These are phyloP conservation scores for Drosophila pegasa DNA, from an alignment of 2,888 invertebrate species.

Conservation along the genomic window DNA sequence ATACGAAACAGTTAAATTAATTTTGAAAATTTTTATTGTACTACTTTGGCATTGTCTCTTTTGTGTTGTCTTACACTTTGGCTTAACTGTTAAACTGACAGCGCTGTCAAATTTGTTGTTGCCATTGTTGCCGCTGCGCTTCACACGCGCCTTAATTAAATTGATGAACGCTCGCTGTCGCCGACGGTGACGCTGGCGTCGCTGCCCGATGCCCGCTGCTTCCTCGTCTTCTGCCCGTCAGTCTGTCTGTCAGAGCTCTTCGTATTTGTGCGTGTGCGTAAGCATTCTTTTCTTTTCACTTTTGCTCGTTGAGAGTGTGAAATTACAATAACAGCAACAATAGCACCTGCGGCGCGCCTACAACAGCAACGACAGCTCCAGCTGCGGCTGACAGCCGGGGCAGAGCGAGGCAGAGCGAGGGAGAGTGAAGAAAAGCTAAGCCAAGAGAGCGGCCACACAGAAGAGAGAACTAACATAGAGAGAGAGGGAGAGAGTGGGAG, in stretches of 20 bases:
- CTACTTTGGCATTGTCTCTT: constrained; percentile 30
- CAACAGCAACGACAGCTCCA: constrained; percentile 31
- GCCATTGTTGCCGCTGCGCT: constrained; percentile 46
- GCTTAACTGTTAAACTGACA: constrained; percentile 50
- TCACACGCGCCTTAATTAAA: constrained; percentile 68
- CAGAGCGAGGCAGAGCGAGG: constrained; percentile 14
- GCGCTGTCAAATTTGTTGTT: constrained; percentile 55
- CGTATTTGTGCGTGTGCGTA: constrained; percentile 60
- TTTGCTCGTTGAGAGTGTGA: constrained; percentile 65
- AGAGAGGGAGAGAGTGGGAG: neutral
- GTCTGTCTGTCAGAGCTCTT: constrained; percentile 21
- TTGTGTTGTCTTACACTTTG: constrained; percentile 32
- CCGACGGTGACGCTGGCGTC: neutral
- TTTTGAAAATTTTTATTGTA: constrained; percentile 27
- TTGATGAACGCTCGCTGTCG: constrained; percentile 43
- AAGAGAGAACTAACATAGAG: neutral
- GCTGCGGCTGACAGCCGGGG: constrained; percentile 21
- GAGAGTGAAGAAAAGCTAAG: constrained; percentile 2
- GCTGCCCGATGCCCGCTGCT: neutral
- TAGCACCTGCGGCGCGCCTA: constrained; percentile 62
- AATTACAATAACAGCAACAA: constrained; percentile 66
- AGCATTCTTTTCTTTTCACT: constrained; percentile 74
- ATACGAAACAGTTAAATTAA: constrained; percentile 30
- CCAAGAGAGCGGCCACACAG: neutral
- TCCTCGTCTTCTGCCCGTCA: constrained; percentile 12